Base-by-base conservation (phyloP, 2,113 vertebrate genomes). In the Gymnocephalus cernua region DNA sequence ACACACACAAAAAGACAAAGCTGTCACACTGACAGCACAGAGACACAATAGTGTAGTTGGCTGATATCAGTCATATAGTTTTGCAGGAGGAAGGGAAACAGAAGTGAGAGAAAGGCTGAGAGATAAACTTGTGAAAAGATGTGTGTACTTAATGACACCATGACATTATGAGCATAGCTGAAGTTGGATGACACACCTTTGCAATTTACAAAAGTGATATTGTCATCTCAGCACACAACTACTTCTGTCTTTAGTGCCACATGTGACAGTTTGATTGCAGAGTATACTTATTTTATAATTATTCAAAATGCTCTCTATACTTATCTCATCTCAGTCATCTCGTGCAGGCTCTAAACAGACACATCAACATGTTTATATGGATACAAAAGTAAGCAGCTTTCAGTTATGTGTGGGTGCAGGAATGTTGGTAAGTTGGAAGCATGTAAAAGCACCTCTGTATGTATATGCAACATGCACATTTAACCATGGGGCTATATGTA, bases 11-110 rank as follows among this genome's bases (percentile, higher is more conserved):
- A 71, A 7, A 41, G 16, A 57, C 58, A 19, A 51, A 59, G 16
- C 8, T 45, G 47, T 44, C 61, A 13, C 64, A 51, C 66, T 13
- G 21, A 64, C 74, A 74, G 16, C 56, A 47, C 47, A 45, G 44
- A 59, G 44, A 41, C n/a, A 65, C 51, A 35, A 23, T 50, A 76
- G 70, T 47, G 51, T 16, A 27, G 53, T 19, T 15, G 45, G 45
- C 54, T 48, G 45, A 65, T 19, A 57, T 77, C 74, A 74, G 71
- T 9, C 38, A 25, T 29, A 16, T 10, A 68, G 57, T 41, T 80
- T 38, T 21, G 47, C 56, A 56, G 23, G 27, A 63, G 35, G 59
- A 61, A 57, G 18, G 21, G 3, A 51, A 61, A 77, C 44, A 62
- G 44, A 69, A 53, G 27, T 21, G 61, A 66, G 14, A 69, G 12